Base-by-base conservation (phyloP, 2,888 invertebrate genomes). In the Luffia ferchaultella region DNA sequence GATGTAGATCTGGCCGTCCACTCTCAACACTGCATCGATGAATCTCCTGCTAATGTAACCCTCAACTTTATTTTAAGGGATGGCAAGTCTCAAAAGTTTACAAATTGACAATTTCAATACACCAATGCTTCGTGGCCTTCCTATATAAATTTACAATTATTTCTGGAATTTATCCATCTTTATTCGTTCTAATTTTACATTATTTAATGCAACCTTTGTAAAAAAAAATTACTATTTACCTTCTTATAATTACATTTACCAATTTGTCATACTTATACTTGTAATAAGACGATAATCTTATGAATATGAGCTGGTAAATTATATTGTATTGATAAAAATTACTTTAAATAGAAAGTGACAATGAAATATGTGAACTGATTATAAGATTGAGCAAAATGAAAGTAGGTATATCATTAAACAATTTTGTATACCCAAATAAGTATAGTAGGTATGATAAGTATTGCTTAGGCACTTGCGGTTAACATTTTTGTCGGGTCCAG, bases 61-160 rank as follows among this genome's bases (percentile, higher is more conserved):
- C 74, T 74, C 67, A 60, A 62, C 68, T 76, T 73, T 66, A 67
- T 75, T 77, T 69, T 68, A 70, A 69, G 70, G 72, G 66, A 71
- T 73, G 70, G 66, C 68, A 69, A 57, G 68, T 68, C 78, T 79
- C 82, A 82, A 82, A 83, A 80, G 80, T 82, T 80, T 82, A 79
- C 80, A 80, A 77, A 76, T 60, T 61, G 52, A 51, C 16, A 54
- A 40, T 46, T 20, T 57, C 49, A 53, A 59, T 63, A 75, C 73
- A 73, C 74, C 70, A 76, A 76, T 61, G 65, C 55, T 66, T 67
- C 64, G 76, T 71, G 76, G 77, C 76, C 79, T 78, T 80, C 68
- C 61, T 67, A 67, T 60, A 60, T 62, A 60, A 47, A 15, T 46
- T 44, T 50, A 45, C 44, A 45, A 17, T 45, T 50, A 30, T 44